Conservation (phyloP, 2,888 invertebrate species). For the Tachina lurida region DNA sequence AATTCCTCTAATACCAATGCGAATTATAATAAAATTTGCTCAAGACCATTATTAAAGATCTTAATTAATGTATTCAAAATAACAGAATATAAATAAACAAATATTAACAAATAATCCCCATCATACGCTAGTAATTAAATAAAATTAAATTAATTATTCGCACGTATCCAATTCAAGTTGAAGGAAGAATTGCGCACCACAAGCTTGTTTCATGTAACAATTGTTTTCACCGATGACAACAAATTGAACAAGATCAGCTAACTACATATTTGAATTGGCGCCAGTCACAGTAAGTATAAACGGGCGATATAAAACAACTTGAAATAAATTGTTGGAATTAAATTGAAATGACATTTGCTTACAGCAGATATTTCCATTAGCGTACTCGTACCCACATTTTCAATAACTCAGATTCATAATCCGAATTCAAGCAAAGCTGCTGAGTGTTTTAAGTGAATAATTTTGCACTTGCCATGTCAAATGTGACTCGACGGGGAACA, state of each 20-base stretch:
- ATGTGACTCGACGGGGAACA: slow-evolving; percentile 4
- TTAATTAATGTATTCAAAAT: slow-evolving; percentile 48
- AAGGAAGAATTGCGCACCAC: slow-evolving; percentile 40
- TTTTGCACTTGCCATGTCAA: slow-evolving; percentile 51
- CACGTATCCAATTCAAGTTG: slow-evolving; percentile 40
- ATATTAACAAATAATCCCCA: slow-evolving; percentile 23
- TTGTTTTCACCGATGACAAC: slow-evolving; percentile 49
- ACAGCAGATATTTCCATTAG: slow-evolving; percentile 47
- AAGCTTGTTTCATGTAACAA: slow-evolving; percentile 12
- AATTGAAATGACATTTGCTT: slow-evolving; percentile 69
- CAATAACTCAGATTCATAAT: slow-evolving; percentile 50
- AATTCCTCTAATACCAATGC: slow-evolving; percentile 37
- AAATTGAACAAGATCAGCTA: slow-evolving; percentile 41
- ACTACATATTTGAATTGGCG: slow-evolving; percentile 58
- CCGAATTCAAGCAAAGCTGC: slow-evolving; percentile 34
- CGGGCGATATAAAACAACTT: slow-evolving; percentile 36
- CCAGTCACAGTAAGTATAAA: slow-evolving; percentile 55
- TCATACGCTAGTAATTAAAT: slow-evolving; percentile 20
- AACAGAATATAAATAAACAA: slow-evolving; percentile 36
- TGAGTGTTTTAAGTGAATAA: slow-evolving; percentile 43
- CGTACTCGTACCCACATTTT: slow-evolving; percentile 8
- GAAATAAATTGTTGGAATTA: slow-evolving; percentile 68
- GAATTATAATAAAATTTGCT: slow-evolving; percentile 23
- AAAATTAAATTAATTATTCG: slow-evolving; percentile 39
- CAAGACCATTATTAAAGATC: slow-evolving; percentile 41